Percentiles rank a stretch among this genome's conserved stretches.
Evolutionary conservation across 2,888 invertebrate species (phyloP).

Genomic region (Melinaea menophilus): DNA sequence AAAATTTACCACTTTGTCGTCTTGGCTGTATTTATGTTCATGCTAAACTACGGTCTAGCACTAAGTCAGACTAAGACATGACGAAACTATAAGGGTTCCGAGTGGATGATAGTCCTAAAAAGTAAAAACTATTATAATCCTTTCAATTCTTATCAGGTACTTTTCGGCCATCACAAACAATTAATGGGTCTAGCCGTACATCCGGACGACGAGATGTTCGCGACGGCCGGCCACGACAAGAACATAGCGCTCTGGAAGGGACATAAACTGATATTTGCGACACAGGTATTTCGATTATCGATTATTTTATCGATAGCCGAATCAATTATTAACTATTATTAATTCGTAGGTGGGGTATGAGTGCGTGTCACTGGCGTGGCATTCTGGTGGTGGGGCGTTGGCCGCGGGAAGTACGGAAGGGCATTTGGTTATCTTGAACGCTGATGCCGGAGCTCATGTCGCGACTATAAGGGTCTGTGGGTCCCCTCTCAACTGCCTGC

Average conservation of each 20-base stretch:
- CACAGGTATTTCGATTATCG: constrained; percentile 78
- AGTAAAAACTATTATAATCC: constrained; percentile 8
- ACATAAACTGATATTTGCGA: constrained; percentile 91
- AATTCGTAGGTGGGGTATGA: constrained; percentile 85
- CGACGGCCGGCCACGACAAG: constrained; percentile 94
- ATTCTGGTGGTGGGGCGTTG: constrained; percentile 91
- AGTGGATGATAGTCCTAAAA: background rate
- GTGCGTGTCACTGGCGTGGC: constrained; percentile 91
- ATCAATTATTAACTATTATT: background rate
- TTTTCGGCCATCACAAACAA: constrained; percentile 93
- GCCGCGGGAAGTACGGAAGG: constrained; percentile 95
- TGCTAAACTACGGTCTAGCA: too few species aligned
- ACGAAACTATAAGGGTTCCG: background rate
- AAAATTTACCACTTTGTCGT: too few species aligned
- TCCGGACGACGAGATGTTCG: constrained; percentile 93
- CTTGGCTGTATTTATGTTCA: too few species aligned
- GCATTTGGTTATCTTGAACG: constrained; percentile 89
- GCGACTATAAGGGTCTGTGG: constrained; percentile 92
- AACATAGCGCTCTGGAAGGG: constrained; percentile 94
- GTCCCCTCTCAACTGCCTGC: constrained; percentile 90
- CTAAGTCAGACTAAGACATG: too few species aligned
- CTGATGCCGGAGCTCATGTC: constrained; percentile 90
- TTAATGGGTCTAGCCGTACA: constrained; percentile 93
- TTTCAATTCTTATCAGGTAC: constrained; percentile 72
- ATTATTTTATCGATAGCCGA: background rate